phyloP scores from a whole-genome alignment of 2,888 invertebrate genomes.

The Pomacea canaliculata region DNA sequence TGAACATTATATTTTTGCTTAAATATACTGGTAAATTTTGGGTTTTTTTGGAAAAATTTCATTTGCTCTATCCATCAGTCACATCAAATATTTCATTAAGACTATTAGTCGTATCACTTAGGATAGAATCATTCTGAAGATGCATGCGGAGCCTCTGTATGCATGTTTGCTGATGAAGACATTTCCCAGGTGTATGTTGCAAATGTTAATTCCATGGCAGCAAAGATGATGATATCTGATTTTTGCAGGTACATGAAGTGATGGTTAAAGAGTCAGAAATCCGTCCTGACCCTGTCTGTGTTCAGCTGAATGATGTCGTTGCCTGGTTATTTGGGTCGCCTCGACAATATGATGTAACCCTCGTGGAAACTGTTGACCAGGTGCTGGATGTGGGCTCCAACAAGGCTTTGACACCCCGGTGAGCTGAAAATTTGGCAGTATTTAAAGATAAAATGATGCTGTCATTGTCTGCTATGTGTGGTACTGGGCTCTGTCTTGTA shows the following conservation, averaged over 20 bases:
- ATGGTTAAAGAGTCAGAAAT: constrained; percentile 54
- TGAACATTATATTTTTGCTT: too few relatives aligned
- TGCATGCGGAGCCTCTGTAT: too few relatives aligned
- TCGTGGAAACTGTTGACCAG: constrained; percentile 58
- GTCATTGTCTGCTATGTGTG: constrained; percentile 3
- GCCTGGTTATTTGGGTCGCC: constrained; percentile 67
- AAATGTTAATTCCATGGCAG: too few relatives aligned
- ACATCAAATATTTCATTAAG: too few relatives aligned
- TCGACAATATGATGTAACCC: constrained; percentile 53
- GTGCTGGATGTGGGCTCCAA: constrained; percentile 50
- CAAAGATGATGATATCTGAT: not conserved
- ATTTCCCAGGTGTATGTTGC: too few relatives aligned
- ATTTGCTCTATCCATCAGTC: too few relatives aligned
- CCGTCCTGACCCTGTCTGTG: constrained; percentile 63
- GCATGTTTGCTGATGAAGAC: too few relatives aligned
- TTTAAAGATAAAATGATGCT: not conserved
- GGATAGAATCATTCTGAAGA: too few relatives aligned
- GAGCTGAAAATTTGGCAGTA: constrained; percentile 2
- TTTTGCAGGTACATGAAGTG: constrained; percentile 64
- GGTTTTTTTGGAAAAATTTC: too few relatives aligned
- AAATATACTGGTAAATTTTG: too few relatives aligned
- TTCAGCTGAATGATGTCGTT: constrained; percentile 66
- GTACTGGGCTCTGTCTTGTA: not conserved
- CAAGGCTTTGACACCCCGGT: constrained; percentile 56
- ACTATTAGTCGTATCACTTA: too few relatives aligned